Percentiles rank a stretch among this genome's conserved stretches.
Conservation (phyloP, 1,140 invertebrate genomes). For the Vanessa tameamea region DNA sequence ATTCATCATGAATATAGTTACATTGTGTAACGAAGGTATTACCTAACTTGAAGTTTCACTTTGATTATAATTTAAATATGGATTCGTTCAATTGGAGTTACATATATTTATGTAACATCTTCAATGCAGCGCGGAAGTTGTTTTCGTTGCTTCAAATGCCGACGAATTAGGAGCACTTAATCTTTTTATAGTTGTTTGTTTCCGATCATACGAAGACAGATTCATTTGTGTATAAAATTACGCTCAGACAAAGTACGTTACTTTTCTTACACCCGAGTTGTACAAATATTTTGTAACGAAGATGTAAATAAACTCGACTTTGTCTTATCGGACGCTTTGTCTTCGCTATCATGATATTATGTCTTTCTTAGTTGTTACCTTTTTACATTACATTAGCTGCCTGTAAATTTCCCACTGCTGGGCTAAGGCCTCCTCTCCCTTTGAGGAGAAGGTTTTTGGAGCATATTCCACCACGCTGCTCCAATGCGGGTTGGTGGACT, state of each 20-base stretch:
- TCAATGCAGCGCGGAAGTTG: conserved; percentile 11
- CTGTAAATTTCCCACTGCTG: no score
- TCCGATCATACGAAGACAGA: neutral
- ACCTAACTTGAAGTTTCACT: conserved; percentile 43
- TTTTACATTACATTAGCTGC: no score
- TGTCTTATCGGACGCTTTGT: conserved; percentile 28
- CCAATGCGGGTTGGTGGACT: no score
- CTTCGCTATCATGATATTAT: conserved; percentile 17
- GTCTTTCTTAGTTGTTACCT: conserved; percentile 23
- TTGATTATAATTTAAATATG: conserved; percentile 40
- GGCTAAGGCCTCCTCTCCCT: no score
- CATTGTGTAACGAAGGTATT: conserved; percentile 38
- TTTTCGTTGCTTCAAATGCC: conserved; percentile 12
- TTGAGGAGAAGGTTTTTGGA: no score
- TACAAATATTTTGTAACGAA: neutral
- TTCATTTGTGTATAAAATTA: neutral
- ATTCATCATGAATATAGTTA: conserved; percentile 17
- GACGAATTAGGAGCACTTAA: conserved; percentile 16
- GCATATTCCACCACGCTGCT: no score
- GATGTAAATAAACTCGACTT: conserved; percentile 16
- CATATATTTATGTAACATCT: conserved; percentile 9
- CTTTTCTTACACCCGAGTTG: neutral
- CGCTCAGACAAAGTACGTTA: neutral
- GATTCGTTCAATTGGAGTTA: conserved; percentile 23
- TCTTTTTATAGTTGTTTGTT: conserved; percentile 1